Evolutionary conservation across 2,797 vertebrate genomes (phyloP).

Genomic region (Gymnothorax reevesii): DNA sequence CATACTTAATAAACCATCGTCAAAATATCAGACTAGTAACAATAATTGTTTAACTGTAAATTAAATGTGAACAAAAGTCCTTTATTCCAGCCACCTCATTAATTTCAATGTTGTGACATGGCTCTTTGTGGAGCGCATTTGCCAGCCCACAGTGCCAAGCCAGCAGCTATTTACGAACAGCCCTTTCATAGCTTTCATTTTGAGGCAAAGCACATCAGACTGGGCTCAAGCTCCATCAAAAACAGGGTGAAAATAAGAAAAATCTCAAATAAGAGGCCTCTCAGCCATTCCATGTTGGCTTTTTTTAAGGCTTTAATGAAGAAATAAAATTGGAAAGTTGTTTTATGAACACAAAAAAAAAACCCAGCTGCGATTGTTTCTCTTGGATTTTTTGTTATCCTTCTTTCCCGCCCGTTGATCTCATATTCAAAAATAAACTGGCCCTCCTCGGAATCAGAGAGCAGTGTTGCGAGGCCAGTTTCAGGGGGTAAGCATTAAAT

Average conservation of each 20-base stretch:
- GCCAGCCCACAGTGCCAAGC: conserved; percentile 38
- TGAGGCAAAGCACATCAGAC: conserved; percentile 34
- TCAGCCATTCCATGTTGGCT: neutral
- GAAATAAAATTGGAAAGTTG: conserved; percentile 13
- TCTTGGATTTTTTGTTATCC: conserved; percentile 6
- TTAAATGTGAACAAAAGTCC: conserved; percentile 41
- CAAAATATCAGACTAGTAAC: conserved; percentile 40
- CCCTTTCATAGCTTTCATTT: conserved; percentile 37
- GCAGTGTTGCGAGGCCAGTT: conserved; percentile 79
- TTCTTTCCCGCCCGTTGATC: conserved; percentile 66
- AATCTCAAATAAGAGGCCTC: conserved; percentile 18
- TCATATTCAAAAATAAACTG: conserved; percentile 81
- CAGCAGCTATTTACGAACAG: conserved; percentile 36
- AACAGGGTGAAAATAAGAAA: neutral
- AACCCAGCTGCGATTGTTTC: neutral
- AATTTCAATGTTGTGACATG: conserved; percentile 41
- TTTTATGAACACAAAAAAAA: neutral
- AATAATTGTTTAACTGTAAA: conserved; percentile 45
- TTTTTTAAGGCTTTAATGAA: neutral
- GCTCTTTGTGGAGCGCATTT: conserved; percentile 33
- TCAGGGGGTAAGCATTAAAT: conserved; percentile 84
- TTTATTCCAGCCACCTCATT: conserved; percentile 41
- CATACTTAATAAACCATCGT: conserved; percentile 40
- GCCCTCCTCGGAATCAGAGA: conserved; percentile 82
- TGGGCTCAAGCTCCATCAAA: neutral